Percentiles rank a stretch among this genome's conserved stretches.
Evolutionary conservation across 2,113 vertebrate species (phyloP).

Genomic region (Lepus timidus): DNA sequence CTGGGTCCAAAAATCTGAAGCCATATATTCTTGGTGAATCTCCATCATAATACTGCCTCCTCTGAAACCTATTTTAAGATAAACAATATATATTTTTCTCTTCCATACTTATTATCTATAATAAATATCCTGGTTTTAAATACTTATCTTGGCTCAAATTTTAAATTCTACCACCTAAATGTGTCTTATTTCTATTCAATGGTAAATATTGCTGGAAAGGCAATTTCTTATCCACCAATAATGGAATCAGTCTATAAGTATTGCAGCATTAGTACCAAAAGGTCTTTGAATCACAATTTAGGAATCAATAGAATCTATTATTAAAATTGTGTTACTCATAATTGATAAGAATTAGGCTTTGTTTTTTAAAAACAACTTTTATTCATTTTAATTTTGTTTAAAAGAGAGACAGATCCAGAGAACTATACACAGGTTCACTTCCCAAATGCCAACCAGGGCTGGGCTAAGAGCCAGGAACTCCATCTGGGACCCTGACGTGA

Average conservation of each 20-base stretch:
- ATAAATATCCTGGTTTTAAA: constrained; percentile 23
- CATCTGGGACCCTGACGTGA: too few relatives aligned
- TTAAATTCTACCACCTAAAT: constrained; percentile 20
- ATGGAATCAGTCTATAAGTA: constrained; percentile 1
- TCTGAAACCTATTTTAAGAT: not conserved
- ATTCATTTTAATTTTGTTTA: too few relatives aligned
- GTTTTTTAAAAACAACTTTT: too few relatives aligned
- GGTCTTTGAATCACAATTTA: not conserved
- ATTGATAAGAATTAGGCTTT: not conserved
- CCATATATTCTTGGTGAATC: not conserved
- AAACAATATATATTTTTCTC: not conserved
- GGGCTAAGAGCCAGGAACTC: too few relatives aligned
- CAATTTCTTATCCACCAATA: constrained; percentile 12
- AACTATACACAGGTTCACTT: too few relatives aligned
- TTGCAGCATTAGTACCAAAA: not conserved
- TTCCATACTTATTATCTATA: not conserved
- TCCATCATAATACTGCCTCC: not conserved
- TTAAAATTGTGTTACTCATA: not conserved
- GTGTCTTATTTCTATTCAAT: not conserved
- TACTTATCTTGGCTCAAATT: not conserved
- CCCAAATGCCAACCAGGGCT: too few relatives aligned
- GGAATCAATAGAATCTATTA: not conserved
- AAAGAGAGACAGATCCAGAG: too few relatives aligned
- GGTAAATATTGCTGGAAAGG: not conserved
- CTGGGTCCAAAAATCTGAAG: not conserved